Conservation (phyloP, 2,888 invertebrate species). For the Andrena haemorrhoa region DNA sequence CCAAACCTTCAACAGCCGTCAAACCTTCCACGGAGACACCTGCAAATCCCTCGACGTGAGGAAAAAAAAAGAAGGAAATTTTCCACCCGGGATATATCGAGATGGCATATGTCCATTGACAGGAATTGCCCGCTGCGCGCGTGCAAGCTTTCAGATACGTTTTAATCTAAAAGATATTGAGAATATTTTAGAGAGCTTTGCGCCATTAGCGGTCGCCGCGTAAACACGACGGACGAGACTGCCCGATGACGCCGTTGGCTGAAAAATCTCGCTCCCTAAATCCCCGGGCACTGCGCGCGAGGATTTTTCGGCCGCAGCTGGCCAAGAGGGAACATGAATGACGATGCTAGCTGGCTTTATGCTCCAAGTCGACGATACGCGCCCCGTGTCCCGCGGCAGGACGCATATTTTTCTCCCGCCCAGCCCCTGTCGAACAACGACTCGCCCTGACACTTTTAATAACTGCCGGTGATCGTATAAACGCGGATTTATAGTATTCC, state of each 20-base stretch:
- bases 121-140: slow-evolving; percentile 8
- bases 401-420: slow-evolving; percentile 43
- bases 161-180: slow-evolving; percentile 31
- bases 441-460: slow-evolving; percentile 64
- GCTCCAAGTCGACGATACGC: slow-evolving; percentile 35
- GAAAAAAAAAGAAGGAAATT: slow-evolving; percentile 1
- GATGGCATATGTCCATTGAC: slow-evolving; percentile 15
- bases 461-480: slow-evolving; percentile 66
- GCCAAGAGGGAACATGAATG: slow-evolving; percentile 40
- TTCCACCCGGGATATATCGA: neutral
- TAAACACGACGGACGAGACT: slow-evolving; percentile 29
- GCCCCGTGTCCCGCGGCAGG: slow-evolving; percentile 29
- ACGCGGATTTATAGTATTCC: slow-evolving; percentile 64
- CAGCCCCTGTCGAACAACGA: slow-evolving; percentile 34
- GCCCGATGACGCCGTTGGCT: neutral
- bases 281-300: neutral
- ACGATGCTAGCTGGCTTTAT: slow-evolving; percentile 47
- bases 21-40: no score
- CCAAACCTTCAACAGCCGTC: no score
- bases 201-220: slow-evolving; percentile 16
- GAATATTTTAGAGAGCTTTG: slow-evolving; percentile 23
- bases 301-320: slow-evolving; percentile 13
- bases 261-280: slow-evolving; percentile 24
- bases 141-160: slow-evolving; percentile 27
- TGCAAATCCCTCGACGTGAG: neutral